These are phyloP conservation scores for Adelphocoris suturalis DNA, from an alignment of 2,888 invertebrate species.

Conservation along the genomic window DNA sequence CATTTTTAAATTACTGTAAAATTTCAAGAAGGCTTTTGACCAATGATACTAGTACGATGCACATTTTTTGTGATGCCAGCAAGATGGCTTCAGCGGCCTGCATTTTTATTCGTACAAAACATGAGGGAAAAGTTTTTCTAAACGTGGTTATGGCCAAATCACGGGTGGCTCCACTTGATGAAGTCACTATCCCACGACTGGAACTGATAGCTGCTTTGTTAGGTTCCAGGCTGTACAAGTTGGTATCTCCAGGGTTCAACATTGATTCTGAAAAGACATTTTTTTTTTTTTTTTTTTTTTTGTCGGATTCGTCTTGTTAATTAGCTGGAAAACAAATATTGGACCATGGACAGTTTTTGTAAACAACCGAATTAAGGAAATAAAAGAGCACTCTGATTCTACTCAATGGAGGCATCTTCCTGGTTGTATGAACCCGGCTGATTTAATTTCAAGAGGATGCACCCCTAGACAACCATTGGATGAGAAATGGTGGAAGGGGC, in stretches of 20 bases:
- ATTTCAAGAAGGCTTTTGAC: conserved; percentile 20
- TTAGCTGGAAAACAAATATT: conserved; percentile 64
- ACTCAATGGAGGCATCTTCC: conserved; percentile 77
- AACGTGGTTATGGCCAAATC: conserved; percentile 64
- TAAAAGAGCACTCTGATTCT: conserved; percentile 72
- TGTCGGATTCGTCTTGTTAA: conserved; percentile 69
- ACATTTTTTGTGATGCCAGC: conserved; percentile 71
- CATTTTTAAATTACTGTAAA: conserved; percentile 20
- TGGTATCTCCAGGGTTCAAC: conserved; percentile 18
- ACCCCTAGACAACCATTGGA: conserved; percentile 57
- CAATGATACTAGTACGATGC: conserved; percentile 39
- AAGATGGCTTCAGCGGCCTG: conserved; percentile 64
- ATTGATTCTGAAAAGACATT: neutral
- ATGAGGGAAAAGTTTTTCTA: conserved; percentile 33
- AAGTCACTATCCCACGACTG: conserved; percentile 62
- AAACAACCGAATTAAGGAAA: conserved; percentile 61
- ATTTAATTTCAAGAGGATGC: conserved; percentile 76
- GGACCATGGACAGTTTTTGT: conserved; percentile 70
- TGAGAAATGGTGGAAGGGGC: conserved; percentile 57
- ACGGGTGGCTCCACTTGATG: conserved; percentile 56
- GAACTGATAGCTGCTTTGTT: conserved; percentile 71
- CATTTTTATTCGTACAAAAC: conserved; percentile 67
- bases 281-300: too few relatives aligned
- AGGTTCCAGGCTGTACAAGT: conserved; percentile 58
- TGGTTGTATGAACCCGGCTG: conserved; percentile 76